These are phyloP conservation scores for Meloidogyne exigua DNA, from an alignment of 1,140 invertebrate genomes.

Conservation along the genomic window DNA sequence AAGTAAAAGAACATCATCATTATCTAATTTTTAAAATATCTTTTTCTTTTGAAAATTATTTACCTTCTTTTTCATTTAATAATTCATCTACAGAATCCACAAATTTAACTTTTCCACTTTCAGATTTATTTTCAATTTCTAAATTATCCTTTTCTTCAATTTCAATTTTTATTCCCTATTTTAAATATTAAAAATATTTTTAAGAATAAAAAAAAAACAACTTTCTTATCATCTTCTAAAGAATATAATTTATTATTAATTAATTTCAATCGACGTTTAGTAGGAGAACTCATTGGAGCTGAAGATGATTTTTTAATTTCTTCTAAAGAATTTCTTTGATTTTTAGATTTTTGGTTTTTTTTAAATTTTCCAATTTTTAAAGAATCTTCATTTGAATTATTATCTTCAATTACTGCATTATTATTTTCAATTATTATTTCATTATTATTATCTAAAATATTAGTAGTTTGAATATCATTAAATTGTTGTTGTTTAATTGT, in stretches of 20 bases:
- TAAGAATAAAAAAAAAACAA: not conserved
- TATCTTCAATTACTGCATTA: not conserved
- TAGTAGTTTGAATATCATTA: too few species aligned
- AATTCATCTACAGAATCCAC: not conserved
- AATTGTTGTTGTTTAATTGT: too few species aligned
- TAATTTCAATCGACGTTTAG: not conserved
- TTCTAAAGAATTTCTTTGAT: not conserved
- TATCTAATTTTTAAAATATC: not conserved
- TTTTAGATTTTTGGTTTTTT: not conserved
- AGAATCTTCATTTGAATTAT: not conserved
- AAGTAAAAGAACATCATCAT: not conserved
- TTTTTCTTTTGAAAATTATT: not conserved
- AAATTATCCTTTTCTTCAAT: not conserved
- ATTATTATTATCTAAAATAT: too few species aligned
- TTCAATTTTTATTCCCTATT: slow-evolving; percentile 4
- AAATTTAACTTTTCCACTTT: not conserved
- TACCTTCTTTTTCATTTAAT: slow-evolving; percentile 7
- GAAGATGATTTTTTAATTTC: slow-evolving; percentile 5
- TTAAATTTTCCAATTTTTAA: slow-evolving; percentile 5
- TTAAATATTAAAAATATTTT: not conserved
- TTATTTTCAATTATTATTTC: too few species aligned
- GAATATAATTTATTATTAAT: slow-evolving; percentile 3
- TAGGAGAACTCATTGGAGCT: not conserved
- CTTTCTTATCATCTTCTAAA: slow-evolving; percentile 2
- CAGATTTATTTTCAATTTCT: not conserved